These are phyloP conservation scores for Notocelia uddmanniana DNA, from an alignment of 2,888 invertebrate genomes.

Conservation along the genomic window DNA sequence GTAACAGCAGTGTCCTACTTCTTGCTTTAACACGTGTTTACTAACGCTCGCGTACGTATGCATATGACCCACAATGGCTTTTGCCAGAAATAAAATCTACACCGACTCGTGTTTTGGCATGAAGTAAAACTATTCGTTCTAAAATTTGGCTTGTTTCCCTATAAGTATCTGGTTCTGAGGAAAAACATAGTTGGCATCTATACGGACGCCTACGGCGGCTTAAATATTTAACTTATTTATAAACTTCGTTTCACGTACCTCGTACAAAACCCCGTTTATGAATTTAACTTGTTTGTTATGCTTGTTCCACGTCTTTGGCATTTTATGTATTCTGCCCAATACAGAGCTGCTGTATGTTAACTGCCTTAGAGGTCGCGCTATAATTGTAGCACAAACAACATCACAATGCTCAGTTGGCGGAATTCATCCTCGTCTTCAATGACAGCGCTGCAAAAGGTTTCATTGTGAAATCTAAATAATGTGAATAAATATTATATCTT, in stretches of 20 bases:
- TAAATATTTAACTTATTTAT: conserved; percentile 35
- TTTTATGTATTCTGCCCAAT: conserved; percentile 56
- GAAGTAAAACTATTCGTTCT: neutral
- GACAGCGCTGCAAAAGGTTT: conserved; percentile 64
- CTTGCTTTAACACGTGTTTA: conserved; percentile 26
- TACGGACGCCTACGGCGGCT: conserved; percentile 8
- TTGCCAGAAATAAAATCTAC: conserved; percentile 19
- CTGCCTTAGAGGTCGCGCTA: conserved; percentile 55
- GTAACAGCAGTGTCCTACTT: conserved; percentile 23
- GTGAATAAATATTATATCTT: conserved; percentile 61
- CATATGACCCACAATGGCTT: neutral
- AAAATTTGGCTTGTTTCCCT: conserved; percentile 18
- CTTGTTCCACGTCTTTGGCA: conserved; percentile 27
- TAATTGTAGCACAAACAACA: conserved; percentile 50
- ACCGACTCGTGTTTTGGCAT: conserved; percentile 1
- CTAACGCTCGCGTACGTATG: neutral
- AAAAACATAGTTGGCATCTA: neutral
- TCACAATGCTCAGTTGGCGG: conserved; percentile 52
- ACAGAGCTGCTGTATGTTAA: conserved; percentile 50
- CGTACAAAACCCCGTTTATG: conserved; percentile 18
- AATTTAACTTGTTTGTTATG: conserved; percentile 43
- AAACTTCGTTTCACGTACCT: conserved; percentile 3
- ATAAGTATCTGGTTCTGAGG: neutral
- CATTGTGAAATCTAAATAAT: conserved; percentile 62
- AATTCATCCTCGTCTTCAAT: conserved; percentile 62